Conservation (phyloP, 2,113 vertebrate species). For the Tachysurus vachellii region DNA sequence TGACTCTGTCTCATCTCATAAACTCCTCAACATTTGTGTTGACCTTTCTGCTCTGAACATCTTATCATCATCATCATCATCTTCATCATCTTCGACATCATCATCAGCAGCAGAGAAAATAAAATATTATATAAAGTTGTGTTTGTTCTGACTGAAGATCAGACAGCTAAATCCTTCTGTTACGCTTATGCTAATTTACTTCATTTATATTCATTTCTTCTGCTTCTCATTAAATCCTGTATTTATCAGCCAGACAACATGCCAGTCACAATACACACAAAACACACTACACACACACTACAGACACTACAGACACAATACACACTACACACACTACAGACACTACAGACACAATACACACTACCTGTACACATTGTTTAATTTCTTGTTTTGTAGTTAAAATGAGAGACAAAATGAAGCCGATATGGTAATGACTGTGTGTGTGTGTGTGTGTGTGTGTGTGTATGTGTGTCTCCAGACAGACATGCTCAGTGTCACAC, state of each 20-base stretch:
- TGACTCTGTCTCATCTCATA: too few species aligned
- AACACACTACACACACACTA: not conserved
- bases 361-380: not conserved
- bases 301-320: not conserved
- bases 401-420: not conserved
- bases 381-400: not conserved
- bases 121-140: not conserved
- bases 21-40: not conserved
- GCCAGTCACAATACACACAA: not conserved
- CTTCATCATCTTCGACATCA: not conserved
- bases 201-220: constrained; percentile 16
- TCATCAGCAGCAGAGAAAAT: not conserved
- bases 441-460: constrained; percentile 15
- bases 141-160: constrained; percentile 18
- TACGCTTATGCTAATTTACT: constrained; percentile 1
- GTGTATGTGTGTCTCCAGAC: not conserved
- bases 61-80: not conserved
- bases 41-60: not conserved
- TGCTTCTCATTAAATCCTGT: constrained; percentile 1
- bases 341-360: not conserved
- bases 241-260: not conserved
- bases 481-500: not conserved
- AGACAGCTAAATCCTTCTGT: constrained; percentile 8
- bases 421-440: not conserved
- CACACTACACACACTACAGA: not conserved